phyloP scores from a whole-genome alignment of 1,140 invertebrate genomes.

The Aricia agestis region DNA sequence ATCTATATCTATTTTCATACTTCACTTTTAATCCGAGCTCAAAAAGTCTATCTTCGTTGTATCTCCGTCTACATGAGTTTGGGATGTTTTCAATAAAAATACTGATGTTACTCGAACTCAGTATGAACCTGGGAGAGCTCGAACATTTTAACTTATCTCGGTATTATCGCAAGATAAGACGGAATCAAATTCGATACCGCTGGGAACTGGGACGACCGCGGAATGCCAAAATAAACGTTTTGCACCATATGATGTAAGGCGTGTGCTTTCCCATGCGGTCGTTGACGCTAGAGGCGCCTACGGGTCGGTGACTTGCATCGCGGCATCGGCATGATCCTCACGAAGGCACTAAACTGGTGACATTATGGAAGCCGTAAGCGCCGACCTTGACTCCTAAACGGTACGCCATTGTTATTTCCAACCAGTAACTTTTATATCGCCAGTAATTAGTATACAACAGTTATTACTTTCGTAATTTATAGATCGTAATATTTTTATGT shows the following conservation, averaged over 20 bases:
- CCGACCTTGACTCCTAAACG: slow-evolving; percentile 42
- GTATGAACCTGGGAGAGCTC: neutral
- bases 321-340: slow-evolving; percentile 42
- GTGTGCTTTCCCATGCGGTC: slow-evolving; percentile 52
- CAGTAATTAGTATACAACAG: slow-evolving; percentile 4
- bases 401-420: slow-evolving; percentile 5
- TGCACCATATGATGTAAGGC: slow-evolving; percentile 8
- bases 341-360: slow-evolving; percentile 46
- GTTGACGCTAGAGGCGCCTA: slow-evolving; percentile 41
- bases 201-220: slow-evolving; percentile 3
- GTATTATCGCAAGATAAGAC: neutral
- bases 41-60: slow-evolving; percentile 1
- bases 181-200: neutral
- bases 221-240: slow-evolving; percentile 1
- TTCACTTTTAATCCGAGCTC: slow-evolving; percentile 8
- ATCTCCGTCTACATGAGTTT: neutral
- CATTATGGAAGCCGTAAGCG: slow-evolving; percentile 50
- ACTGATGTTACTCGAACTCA: neutral
- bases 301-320: slow-evolving; percentile 27
- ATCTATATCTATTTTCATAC: neutral
- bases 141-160: neutral
- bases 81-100: too few relatives aligned
- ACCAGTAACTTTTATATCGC: slow-evolving; percentile 4
- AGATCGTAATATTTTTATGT: neutral
- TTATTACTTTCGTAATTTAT: neutral